phyloP scores from a whole-genome alignment of 2,113 vertebrate species.

The Tichodroma muraria region DNA sequence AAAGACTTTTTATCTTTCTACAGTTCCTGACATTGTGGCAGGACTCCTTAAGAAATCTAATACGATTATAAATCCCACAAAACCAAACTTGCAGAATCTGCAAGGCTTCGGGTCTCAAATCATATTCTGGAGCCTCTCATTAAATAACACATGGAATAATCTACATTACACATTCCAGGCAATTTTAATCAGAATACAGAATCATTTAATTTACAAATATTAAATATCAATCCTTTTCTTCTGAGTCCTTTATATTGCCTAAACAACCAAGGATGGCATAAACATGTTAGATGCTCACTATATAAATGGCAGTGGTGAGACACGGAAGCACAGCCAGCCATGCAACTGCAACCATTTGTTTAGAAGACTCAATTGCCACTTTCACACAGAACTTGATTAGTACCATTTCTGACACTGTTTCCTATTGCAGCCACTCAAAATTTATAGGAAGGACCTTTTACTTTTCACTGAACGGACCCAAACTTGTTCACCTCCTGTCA shows the following conservation, averaged over 20 bases:
- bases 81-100: neutral
- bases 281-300: neutral
- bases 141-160: neutral
- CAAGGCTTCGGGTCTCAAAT: neutral
- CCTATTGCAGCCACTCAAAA: neutral
- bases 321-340: neutral
- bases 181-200: neutral
- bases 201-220: neutral
- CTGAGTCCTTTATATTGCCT: neutral
- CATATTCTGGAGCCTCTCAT: neutral
- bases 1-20: neutral
- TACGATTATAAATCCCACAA: neutral
- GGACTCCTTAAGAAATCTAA: neutral
- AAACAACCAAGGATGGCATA: neutral
- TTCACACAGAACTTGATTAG: slow-evolving; percentile 10
- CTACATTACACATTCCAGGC: neutral
- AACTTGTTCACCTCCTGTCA: neutral
- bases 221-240: neutral
- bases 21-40: neutral
- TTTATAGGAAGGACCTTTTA: neutral
- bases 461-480: neutral
- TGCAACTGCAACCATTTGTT: slow-evolving; percentile 2
- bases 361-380: slow-evolving; percentile 40
- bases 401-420: slow-evolving; percentile 25
- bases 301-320: neutral